phyloP scores from a whole-genome alignment of 2,113 vertebrate genomes.

The Physeter macrocephalus region DNA sequence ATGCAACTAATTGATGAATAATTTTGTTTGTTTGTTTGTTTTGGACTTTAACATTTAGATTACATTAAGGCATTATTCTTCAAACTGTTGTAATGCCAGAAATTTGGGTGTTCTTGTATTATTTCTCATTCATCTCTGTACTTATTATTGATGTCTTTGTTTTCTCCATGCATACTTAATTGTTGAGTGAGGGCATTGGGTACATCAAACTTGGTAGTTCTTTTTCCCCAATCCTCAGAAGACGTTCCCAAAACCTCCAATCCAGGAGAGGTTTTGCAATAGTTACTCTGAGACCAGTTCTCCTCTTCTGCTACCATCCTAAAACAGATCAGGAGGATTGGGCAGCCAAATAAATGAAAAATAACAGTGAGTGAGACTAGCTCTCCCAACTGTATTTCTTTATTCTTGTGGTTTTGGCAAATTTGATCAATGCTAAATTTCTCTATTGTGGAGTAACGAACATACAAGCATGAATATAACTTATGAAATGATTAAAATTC shows the following conservation, averaged over 20 bases:
- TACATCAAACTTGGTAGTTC: background rate
- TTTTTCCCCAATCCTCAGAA: background rate
- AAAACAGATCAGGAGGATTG: background rate
- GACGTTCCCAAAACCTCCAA: background rate
- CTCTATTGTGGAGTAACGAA: background rate
- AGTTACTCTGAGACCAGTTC: background rate
- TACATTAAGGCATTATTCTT: background rate
- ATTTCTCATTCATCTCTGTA: background rate
- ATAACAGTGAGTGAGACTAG: background rate
- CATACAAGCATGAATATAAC: background rate
- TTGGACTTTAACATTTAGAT: background rate
- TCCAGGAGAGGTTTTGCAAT: background rate
- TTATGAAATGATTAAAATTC: background rate
- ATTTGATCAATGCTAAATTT: background rate
- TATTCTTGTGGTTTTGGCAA: background rate
- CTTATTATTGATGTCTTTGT: background rate
- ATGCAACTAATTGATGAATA: background rate
- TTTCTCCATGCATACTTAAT: background rate
- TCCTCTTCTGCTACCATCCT: background rate
- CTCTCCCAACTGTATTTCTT: background rate
- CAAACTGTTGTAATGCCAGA: background rate
- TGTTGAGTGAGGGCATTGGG: accelerated
- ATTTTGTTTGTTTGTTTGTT: background rate
- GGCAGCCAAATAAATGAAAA: background rate
- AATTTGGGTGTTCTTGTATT: background rate